Conservation (phyloP, 2,113 vertebrate species). For the Calyptommatus sinebrachiatus region DNA sequence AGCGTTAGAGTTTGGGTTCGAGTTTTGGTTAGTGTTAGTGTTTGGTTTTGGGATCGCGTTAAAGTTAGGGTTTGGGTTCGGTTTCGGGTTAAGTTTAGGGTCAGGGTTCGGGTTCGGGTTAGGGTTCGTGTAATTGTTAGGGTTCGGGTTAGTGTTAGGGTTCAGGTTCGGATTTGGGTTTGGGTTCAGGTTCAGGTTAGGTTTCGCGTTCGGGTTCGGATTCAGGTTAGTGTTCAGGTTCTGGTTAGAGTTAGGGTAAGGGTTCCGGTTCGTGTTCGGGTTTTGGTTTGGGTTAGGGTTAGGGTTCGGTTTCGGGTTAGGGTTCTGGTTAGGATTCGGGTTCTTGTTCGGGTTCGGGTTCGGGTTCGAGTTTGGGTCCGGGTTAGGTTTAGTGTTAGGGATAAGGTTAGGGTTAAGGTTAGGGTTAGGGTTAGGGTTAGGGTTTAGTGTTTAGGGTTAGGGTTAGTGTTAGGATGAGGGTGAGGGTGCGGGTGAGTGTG, state of each 20-base stretch:
- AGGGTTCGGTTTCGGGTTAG: too few relatives aligned
- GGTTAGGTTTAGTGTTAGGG: background rate
- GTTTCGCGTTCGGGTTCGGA: constrained; percentile 5
- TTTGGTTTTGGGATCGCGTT: background rate
- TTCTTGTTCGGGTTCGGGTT: constrained; percentile 9
- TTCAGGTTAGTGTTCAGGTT: too few relatives aligned
- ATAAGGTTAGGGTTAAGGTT: constrained; percentile 1
- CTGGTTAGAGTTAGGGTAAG: background rate
- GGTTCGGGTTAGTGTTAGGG: constrained; percentile 10
- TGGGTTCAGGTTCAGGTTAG: constrained; percentile 3
- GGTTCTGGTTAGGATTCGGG: constrained; percentile 13
- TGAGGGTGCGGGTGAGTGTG: too few relatives aligned
- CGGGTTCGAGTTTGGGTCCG: too few relatives aligned
- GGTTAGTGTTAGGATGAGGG: too few relatives aligned
- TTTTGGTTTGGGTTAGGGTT: too few relatives aligned
- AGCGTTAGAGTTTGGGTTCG: background rate
- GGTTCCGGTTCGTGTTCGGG: too few relatives aligned
- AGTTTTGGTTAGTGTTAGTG: constrained; percentile 23
- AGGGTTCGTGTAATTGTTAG: background rate
- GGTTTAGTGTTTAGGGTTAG: too few relatives aligned
- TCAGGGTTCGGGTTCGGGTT: background rate
- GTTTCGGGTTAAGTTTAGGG: background rate
- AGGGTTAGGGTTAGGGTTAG: constrained; percentile 25
- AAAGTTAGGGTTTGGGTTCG: constrained; percentile 16
- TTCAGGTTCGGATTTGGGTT: constrained; percentile 2